Evolutionary conservation across 53 echinoderm and acorn worm genomes (phyloP).

Genomic region (Henricia sp.): DNA sequence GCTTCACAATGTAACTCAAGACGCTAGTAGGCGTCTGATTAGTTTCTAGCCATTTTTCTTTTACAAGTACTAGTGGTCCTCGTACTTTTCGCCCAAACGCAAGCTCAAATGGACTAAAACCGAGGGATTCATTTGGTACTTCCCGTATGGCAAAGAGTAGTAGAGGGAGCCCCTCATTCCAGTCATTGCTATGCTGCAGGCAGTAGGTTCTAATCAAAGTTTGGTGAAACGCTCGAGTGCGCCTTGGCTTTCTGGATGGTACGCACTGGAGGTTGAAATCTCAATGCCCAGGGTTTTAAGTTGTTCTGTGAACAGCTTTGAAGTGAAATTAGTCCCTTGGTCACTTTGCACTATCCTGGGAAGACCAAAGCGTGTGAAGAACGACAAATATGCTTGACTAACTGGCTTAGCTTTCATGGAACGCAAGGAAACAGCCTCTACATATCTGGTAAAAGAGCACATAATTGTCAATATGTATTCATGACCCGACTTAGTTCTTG

Average conservation of each 20-base stretch:
- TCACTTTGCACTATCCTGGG: slow-evolving; percentile 71
- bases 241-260: slow-evolving; percentile 63
- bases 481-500: slow-evolving; percentile 66
- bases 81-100: slow-evolving; percentile 39
- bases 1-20: slow-evolving; percentile 42
- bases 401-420: slow-evolving; percentile 68
- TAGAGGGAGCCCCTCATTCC: slow-evolving; percentile 74
- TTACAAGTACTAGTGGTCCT: slow-evolving; percentile 33
- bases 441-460: slow-evolving; percentile 72
- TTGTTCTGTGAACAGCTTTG: slow-evolving; percentile 44
- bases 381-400: slow-evolving; percentile 56
- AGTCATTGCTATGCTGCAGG: slow-evolving; percentile 26
- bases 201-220: slow-evolving; percentile 42
- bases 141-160: slow-evolving; percentile 76
- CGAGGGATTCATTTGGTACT: slow-evolving; percentile 64
- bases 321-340: slow-evolving; percentile 67
- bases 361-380: slow-evolving; percentile 70
- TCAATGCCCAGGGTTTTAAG: slow-evolving; percentile 17
- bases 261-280: slow-evolving; percentile 31
- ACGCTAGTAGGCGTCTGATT: slow-evolving; percentile 26
- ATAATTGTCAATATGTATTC: slow-evolving; percentile 75
- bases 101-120: slow-evolving; percentile 51
- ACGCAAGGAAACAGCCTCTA: slow-evolving; percentile 72
- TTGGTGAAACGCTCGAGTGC: slow-evolving; percentile 61
- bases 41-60: slow-evolving; percentile 39